Evolutionary conservation across 2,888 invertebrate species (phyloP).

Genomic region (Trilocha varians): DNA sequence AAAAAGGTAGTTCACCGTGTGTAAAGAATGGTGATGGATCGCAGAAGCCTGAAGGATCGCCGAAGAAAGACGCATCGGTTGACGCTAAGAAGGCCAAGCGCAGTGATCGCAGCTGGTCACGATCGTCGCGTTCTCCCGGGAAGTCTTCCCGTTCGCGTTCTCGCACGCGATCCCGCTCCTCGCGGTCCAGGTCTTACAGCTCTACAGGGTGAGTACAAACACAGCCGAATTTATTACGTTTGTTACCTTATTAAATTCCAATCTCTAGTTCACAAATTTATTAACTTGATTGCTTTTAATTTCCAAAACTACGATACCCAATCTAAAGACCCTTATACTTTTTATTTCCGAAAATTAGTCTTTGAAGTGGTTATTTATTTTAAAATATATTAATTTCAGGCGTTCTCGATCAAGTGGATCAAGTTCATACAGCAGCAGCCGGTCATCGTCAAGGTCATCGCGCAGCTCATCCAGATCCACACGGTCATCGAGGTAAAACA

Average conservation of each 20-base stretch:
- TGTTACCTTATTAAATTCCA: too few species aligned
- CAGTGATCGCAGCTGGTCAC: conserved; percentile 40
- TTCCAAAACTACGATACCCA: too few species aligned
- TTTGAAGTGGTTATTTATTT: too few species aligned
- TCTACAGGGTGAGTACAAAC: conserved; percentile 55
- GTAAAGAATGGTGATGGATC: conserved; percentile 12
- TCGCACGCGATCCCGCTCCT: conserved; percentile 30
- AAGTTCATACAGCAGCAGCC: conserved; percentile 71
- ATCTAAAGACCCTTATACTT: too few species aligned
- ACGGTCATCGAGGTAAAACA: conserved; percentile 65
- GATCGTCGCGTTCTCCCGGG: conserved; percentile 44
- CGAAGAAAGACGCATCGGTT: conserved; percentile 27
- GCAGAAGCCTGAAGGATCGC: conserved; percentile 27
- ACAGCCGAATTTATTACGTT: too few species aligned
- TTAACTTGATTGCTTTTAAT: too few species aligned
- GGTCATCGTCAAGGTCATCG: conserved; percentile 59
- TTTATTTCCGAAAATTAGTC: too few species aligned
- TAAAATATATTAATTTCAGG: conserved; percentile 22
- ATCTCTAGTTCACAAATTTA: too few species aligned
- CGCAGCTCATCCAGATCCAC: conserved; percentile 63
- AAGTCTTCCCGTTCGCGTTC: conserved; percentile 40
- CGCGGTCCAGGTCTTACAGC: conserved; percentile 58
- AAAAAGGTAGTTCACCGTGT: conserved; percentile 6
- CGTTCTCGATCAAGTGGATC: conserved; percentile 57
- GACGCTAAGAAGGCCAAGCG: conserved; percentile 30